These are phyloP conservation scores for Macropis europaea DNA, from an alignment of 2,888 invertebrate genomes.

Conservation along the genomic window DNA sequence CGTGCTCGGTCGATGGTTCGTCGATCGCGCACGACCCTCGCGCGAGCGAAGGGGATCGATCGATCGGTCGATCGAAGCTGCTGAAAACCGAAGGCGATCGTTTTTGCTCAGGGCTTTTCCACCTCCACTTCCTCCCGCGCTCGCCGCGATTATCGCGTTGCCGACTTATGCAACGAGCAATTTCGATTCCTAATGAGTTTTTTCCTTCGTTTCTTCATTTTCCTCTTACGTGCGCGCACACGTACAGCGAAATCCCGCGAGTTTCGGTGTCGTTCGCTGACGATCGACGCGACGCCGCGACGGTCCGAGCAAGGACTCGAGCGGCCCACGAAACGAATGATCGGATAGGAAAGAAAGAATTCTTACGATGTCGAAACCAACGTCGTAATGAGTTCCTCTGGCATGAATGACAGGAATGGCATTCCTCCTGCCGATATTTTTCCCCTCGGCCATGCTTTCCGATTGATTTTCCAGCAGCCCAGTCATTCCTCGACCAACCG, in stretches of 20 bases:
- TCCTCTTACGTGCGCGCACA: not conserved
- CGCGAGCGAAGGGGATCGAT: too few species aligned
- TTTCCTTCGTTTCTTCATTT: not conserved
- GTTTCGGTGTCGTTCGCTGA: too few species aligned
- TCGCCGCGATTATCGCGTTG: not conserved
- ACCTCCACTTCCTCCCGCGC: not conserved
- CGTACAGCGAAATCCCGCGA: not conserved
- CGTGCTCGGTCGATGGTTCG: too few species aligned
- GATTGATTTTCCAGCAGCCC: not conserved
- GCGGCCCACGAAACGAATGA: not conserved
- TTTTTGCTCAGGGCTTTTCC: not conserved
- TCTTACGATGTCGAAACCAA: conserved; percentile 93
- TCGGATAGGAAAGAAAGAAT: conserved; percentile 1
- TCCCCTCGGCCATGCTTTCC: not conserved
- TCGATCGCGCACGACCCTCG: too few species aligned
- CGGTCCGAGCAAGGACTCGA: too few species aligned
- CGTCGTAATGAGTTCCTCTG: conserved; percentile 91
- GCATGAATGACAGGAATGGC: conserved; percentile 89
- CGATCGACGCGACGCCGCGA: too few species aligned
- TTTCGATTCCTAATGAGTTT: not conserved
- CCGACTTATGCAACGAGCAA: conserved; percentile 7
- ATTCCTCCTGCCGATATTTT: conserved; percentile 79
- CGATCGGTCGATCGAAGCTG: too few species aligned
- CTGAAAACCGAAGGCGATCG: too few species aligned
- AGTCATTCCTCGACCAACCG: conserved; percentile 6